A percentile compares a stretch with the other conserved stretches of the same genome.
Conservation (phyloP, 2,113 vertebrate species). For the Stictonetta naevosa region DNA sequence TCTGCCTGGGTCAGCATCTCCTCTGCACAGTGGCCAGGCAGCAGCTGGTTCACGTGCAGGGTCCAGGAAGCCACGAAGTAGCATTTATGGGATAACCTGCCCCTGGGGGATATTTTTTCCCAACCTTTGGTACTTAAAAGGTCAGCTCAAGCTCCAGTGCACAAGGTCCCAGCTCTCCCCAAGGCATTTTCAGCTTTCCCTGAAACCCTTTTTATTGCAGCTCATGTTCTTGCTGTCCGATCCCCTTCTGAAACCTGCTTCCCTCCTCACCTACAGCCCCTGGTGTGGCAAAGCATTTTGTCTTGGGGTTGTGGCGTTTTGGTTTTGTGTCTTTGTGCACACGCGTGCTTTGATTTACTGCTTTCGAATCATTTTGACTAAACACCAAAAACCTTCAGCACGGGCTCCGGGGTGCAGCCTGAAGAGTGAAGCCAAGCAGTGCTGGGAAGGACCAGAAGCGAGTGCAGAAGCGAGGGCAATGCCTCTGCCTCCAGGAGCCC, state of each 20-base stretch:
- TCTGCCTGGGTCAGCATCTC: neutral
- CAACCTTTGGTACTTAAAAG: neutral
- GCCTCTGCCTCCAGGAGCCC: neutral
- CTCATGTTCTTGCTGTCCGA: neutral
- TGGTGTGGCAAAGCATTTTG: neutral
- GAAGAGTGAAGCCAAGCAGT: no score
- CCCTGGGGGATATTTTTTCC: neutral
- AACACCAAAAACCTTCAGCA: no score
- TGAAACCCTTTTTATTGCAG: neutral
- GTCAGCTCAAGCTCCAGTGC: neutral
- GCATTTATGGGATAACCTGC: neutral
- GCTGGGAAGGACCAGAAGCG: no score
- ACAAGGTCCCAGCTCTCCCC: neutral
- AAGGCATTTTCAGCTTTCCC: neutral
- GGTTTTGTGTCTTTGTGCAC: no score
- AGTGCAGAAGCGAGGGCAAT: no score
- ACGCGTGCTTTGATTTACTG: no score
- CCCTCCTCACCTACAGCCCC: neutral
- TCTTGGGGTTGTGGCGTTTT: no score
- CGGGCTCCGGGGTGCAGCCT: no score
- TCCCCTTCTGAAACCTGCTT: neutral
- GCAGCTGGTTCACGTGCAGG: neutral
- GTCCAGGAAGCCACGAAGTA: neutral
- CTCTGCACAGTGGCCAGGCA: neutral
- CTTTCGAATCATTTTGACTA: no score